Evolutionary conservation across 2,888 invertebrate genomes (phyloP).

Genomic region (Tachina fera): DNA sequence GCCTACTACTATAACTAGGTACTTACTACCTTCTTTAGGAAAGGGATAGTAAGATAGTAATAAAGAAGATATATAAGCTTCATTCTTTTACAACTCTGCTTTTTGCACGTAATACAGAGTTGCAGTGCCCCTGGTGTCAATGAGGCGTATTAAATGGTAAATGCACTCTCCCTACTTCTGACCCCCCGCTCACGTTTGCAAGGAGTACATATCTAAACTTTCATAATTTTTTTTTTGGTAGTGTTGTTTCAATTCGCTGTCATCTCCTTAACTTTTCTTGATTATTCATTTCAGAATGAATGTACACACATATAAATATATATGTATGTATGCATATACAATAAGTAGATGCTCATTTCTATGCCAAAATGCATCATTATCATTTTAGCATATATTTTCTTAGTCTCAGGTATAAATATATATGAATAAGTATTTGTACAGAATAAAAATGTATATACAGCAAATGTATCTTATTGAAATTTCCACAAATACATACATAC

Average conservation of each 20-base stretch:
- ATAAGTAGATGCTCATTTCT: slow-evolving; percentile 14
- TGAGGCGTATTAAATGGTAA: too few relatives aligned
- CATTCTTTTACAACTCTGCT: too few relatives aligned
- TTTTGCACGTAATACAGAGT: too few relatives aligned
- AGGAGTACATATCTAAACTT: too few relatives aligned
- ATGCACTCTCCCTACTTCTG: too few relatives aligned
- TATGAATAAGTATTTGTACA: background rate
- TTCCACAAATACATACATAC: slow-evolving; percentile 23
- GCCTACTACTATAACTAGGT: too few relatives aligned
- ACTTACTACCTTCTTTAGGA: too few relatives aligned
- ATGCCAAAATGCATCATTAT: slow-evolving; percentile 64
- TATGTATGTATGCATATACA: background rate
- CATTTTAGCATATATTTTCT: slow-evolving; percentile 11
- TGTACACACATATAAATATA: background rate
- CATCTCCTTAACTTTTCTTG: background rate
- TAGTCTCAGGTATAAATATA: slow-evolving; percentile 35
- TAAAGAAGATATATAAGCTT: too few relatives aligned
- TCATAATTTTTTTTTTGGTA: slow-evolving; percentile 4
- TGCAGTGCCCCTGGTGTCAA: too few relatives aligned
- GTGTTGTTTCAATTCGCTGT: slow-evolving; percentile 2
- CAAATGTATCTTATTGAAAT: slow-evolving; percentile 46
- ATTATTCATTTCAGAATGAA: slow-evolving; percentile 57
- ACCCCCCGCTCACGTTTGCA: too few relatives aligned
- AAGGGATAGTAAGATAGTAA: too few relatives aligned
- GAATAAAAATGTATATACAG: slow-evolving; percentile 20